These are phyloP conservation scores for Karalla daura DNA, from an alignment of 2,797 vertebrate species.

Conservation along the genomic window DNA sequence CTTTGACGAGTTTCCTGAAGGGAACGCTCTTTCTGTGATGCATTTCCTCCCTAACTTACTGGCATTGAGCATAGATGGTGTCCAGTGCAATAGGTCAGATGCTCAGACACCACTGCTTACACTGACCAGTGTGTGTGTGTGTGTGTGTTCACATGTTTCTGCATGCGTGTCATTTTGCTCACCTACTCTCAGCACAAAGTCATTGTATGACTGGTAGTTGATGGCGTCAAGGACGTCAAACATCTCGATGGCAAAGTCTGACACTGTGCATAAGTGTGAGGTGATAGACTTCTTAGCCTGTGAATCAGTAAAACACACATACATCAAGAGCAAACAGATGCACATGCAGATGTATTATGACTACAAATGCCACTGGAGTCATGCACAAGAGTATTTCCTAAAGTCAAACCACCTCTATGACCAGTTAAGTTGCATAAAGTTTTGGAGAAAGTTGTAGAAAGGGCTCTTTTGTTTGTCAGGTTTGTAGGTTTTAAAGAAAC, in stretches of 20 bases:
- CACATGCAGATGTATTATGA: constrained; percentile 12
- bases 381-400: not conserved
- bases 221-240: constrained; percentile 98
- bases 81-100: constrained; percentile 58
- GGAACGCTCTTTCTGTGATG: constrained; percentile 67
- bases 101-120: constrained; percentile 31
- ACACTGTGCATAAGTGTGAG: constrained; percentile 93
- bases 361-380: not conserved
- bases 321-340: not conserved
- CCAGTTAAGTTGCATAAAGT: constrained; percentile 9
- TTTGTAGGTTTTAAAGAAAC: constrained; percentile 61
- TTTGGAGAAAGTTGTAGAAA: constrained; percentile 49
- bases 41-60: constrained; percentile 70
- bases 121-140: not conserved
- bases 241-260: constrained; percentile 98
- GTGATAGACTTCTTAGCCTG: constrained; percentile 94
- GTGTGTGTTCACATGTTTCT: constrained; percentile 5
- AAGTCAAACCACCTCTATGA: constrained; percentile 15
- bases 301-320: constrained; percentile 20
- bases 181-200: constrained; percentile 98
- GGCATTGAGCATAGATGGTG: constrained; percentile 38
- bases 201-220: constrained; percentile 99
- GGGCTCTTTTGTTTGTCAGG: constrained; percentile 56
- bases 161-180: constrained; percentile 67
- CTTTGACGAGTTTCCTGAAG: constrained; percentile 74